These are phyloP conservation scores for Callaeas wilsoni DNA, from an alignment of 2,113 vertebrate species.

Conservation along the genomic window DNA sequence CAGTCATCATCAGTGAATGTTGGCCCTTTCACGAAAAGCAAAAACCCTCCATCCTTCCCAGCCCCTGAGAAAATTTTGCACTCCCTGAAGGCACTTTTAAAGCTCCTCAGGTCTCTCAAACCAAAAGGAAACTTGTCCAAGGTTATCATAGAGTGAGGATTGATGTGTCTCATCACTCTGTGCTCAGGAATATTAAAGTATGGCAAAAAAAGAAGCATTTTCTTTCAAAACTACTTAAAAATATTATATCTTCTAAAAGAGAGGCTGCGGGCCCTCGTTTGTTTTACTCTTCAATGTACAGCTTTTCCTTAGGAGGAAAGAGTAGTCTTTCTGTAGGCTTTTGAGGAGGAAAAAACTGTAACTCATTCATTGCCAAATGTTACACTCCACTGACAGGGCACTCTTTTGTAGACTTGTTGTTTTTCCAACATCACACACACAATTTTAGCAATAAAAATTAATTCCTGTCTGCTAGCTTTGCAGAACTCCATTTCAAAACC, in stretches of 20 bases:
- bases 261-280: background rate
- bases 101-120: background rate
- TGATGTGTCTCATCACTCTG: background rate
- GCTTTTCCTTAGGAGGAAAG: background rate
- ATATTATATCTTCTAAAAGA: background rate
- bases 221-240: background rate
- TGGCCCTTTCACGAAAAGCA: background rate
- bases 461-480: background rate
- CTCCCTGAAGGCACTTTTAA: background rate
- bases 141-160: background rate
- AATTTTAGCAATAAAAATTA: conserved; percentile 18
- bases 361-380: background rate
- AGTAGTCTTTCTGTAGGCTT: background rate
- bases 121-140: background rate
- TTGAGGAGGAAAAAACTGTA: background rate
- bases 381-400: background rate
- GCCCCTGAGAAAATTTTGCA: background rate
- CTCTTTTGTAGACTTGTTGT: background rate
- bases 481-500: conserved; percentile 18
- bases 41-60: background rate
- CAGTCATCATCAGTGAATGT: background rate
- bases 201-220: background rate
- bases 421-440: background rate
- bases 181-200: background rate
- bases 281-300: conserved; percentile 15